A percentile compares a stretch with the other conserved stretches of the same genome.
Conservation (phyloP, 1,140 invertebrate species). For the Oncopodura yosiiana region DNA sequence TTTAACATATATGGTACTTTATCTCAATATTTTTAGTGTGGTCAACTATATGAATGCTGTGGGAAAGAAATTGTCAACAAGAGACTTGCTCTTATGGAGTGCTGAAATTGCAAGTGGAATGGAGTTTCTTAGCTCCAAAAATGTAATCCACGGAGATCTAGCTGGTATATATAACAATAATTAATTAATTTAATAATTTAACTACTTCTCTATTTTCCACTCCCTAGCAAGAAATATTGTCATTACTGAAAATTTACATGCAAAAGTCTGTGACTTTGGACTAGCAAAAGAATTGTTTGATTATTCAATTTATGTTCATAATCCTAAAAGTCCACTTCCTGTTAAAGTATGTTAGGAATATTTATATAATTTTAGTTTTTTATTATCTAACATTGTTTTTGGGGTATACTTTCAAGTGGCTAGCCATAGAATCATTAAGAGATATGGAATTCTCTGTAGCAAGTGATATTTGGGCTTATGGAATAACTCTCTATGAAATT, state of each 20-base stretch:
- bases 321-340: too few relatives aligned
- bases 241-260: constrained; percentile 1
- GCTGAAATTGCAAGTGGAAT: constrained; percentile 16
- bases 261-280: constrained; percentile 21
- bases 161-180: neutral
- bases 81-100: constrained; percentile 8
- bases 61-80: constrained; percentile 1
- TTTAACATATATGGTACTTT: too few relatives aligned
- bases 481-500: too few relatives aligned
- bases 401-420: too few relatives aligned
- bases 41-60: neutral
- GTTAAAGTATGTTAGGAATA: too few relatives aligned
- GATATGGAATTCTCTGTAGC: too few relatives aligned
- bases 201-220: too few relatives aligned
- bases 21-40: neutral
- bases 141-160: neutral
- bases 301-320: constrained; percentile 22
- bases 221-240: constrained; percentile 19
- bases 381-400: too few relatives aligned
- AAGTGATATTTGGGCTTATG: too few relatives aligned
- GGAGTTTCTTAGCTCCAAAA: constrained; percentile 14
- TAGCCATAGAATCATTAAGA: too few relatives aligned
- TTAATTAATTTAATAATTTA: constrained; percentile 4
- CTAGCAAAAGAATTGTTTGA: constrained; percentile 15
- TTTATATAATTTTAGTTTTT: too few relatives aligned